Conservation (phyloP, 2,888 invertebrate species). For the Torymus tubicola region DNA sequence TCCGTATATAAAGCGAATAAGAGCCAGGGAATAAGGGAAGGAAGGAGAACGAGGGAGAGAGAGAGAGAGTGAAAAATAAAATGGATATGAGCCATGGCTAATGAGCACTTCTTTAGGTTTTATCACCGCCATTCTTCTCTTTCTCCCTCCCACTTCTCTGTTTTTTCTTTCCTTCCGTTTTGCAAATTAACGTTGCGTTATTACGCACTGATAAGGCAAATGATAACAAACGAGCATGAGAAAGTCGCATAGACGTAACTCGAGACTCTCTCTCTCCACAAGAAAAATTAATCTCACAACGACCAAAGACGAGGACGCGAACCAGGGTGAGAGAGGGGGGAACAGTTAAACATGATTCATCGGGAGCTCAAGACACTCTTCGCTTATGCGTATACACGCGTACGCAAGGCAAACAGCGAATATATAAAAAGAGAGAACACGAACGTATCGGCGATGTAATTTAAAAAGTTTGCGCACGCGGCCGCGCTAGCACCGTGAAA, state of each 20-base stretch:
- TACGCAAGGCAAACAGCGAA: not conserved
- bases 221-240: not conserved
- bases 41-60: no score
- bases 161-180: not conserved
- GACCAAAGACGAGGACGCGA: no score
- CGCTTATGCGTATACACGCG: no score
- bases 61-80: no score
- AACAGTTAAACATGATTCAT: no score
- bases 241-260: not conserved
- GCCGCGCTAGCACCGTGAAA: no score
- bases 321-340: no score
- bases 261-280: not conserved
- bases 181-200: not conserved
- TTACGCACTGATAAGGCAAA: slow-evolving; percentile 15
- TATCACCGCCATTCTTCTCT: not conserved
- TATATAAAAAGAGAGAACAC: not conserved
- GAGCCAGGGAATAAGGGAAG: no score
- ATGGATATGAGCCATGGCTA: no score
- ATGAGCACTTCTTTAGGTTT: not conserved
- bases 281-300: slow-evolving; percentile 16
- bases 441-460: slow-evolving; percentile 64
- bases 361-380: no score
- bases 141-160: not conserved
- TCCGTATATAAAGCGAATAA: not conserved
- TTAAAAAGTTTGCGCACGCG: slow-evolving; percentile 69